A percentile compares a stretch with the other conserved stretches of the same genome.
Conservation (phyloP, 2,797 vertebrate species). For the Myripristis murdjan region DNA sequence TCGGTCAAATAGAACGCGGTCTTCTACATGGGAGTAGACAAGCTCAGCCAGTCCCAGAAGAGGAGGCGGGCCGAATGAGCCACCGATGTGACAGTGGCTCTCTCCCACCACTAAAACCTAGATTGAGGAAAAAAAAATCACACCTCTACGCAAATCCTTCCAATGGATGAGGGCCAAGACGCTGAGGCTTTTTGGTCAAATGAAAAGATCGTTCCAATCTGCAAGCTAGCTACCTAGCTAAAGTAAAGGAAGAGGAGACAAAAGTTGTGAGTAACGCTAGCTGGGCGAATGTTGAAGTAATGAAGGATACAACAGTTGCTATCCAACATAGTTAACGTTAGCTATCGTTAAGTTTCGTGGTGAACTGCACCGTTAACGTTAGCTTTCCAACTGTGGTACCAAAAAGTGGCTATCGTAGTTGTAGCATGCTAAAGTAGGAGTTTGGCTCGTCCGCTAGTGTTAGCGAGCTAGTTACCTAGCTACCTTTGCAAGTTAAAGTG, state of each 20-base stretch:
- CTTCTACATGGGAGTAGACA: slow-evolving; percentile 50
- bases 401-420: slow-evolving; percentile 38
- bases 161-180: slow-evolving; percentile 81
- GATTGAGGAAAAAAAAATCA: slow-evolving; percentile 71
- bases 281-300: slow-evolving; percentile 13
- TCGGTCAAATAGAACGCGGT: slow-evolving; percentile 49
- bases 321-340: slow-evolving; percentile 27
- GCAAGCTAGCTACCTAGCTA: slow-evolving; percentile 75
- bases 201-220: slow-evolving; percentile 68
- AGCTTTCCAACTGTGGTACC: slow-evolving; percentile 53
- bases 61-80: slow-evolving; percentile 53
- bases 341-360: slow-evolving; percentile 59
- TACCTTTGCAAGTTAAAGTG: slow-evolving; percentile 38
- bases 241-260: slow-evolving; percentile 61
- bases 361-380: slow-evolving; percentile 71
- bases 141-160: slow-evolving; percentile 79
- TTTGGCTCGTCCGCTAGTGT: slow-evolving; percentile 60
- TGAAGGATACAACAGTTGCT: slow-evolving; percentile 18
- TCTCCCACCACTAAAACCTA: slow-evolving; percentile 62
- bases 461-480: slow-evolving; percentile 61
- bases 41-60: slow-evolving; percentile 22
- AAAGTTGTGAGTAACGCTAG: slow-evolving; percentile 79
- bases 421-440: slow-evolving; percentile 76
- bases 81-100: slow-evolving; percentile 66
- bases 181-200: slow-evolving; percentile 74